Base-by-base conservation (phyloP, 2,797 vertebrate species). In the Acrossocheilus fasciatus region DNA sequence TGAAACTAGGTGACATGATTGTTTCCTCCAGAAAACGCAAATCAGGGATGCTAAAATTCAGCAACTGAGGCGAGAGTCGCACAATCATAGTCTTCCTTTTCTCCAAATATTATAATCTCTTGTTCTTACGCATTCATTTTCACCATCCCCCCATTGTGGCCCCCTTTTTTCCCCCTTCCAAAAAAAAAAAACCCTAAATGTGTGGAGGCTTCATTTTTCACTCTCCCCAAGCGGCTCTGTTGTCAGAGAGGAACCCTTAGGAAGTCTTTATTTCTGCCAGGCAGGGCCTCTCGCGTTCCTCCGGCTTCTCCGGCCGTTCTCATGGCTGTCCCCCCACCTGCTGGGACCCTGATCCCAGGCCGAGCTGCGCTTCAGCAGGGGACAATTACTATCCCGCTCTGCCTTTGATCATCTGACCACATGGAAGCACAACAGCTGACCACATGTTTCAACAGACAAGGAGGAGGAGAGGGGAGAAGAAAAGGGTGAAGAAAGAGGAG, bases 361-460 rank as follows among this genome's bases (percentile, higher is more conserved):
- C 96, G 98, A 98, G 97, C 96, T 97, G 96, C 95, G 94, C 95
- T 98, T 97, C 97, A 97, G 97, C 96, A 94, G 98, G 92, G 97
- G 97, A 99, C 98, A 99, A 99, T 99, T 98, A 99, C 97, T 96
- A 96, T 97, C 96, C 96, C 96, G 96, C 97, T 96, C 95, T 96
- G 94, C 95, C 98, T 99, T 99, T 99, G 98, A 99, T 99, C 98
- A 98, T 98, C 98, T 99, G 98, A 98, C 98, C 98, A 98, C 98
- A 99, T 99, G 97, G 97, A 98, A 98, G 96, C 97, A 97, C 97
- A 98, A 98, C 98, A 98, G 98, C 98, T 99, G 98, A 99, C 98
- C 98, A 99, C 98, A 99, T 99, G 97, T 99, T 98, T 98, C 96
- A 98, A 97, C 97, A 97, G 97, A 98, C 97, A 97, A 97, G 97